Evolutionary conservation across 1,140 invertebrate species (phyloP).

Genomic region (Laupala kohalensis): DNA sequence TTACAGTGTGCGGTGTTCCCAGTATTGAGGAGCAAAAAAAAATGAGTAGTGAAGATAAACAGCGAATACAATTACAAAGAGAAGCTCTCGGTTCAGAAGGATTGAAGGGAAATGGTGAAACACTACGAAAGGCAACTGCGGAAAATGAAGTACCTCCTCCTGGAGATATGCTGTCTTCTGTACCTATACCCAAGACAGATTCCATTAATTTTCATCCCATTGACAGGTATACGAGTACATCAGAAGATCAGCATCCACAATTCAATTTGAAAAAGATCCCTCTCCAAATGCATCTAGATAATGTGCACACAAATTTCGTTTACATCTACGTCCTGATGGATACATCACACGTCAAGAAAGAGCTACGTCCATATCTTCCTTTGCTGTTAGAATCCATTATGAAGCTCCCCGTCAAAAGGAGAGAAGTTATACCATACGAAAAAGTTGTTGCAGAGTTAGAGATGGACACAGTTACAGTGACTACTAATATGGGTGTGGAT

Average conservation of each 20-base stretch:
- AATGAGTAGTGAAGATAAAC: conserved; percentile 49
- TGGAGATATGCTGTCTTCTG: conserved; percentile 45
- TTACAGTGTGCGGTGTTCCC: conserved; percentile 39
- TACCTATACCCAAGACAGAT: conserved; percentile 52
- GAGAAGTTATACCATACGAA: conserved; percentile 48
- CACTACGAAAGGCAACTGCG: conserved; percentile 51
- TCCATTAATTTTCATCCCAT: conserved; percentile 57
- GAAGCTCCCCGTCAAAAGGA: conserved; percentile 45
- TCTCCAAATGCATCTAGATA: conserved; percentile 58
- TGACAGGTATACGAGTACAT: conserved; percentile 37
- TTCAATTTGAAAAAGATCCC: conserved; percentile 53
- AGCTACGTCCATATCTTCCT: conserved; percentile 53
- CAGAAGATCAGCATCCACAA: conserved; percentile 34
- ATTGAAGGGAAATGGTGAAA: conserved; percentile 43
- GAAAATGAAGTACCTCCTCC: conserved; percentile 65
- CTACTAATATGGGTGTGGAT: conserved; percentile 46
- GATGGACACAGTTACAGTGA: conserved; percentile 48
- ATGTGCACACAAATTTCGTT: conserved; percentile 70
- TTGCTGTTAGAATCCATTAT: conserved; percentile 54
- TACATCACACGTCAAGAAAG: conserved; percentile 41
- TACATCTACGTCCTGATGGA: conserved; percentile 59
- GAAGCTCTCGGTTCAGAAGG: conserved; percentile 50
- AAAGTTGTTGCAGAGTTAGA: conserved; percentile 62
- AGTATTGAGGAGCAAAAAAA: conserved; percentile 41
- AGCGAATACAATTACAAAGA: conserved; percentile 48